These are phyloP conservation scores for Caloenas nicobarica DNA, from an alignment of 2,113 vertebrate genomes.

Conservation along the genomic window DNA sequence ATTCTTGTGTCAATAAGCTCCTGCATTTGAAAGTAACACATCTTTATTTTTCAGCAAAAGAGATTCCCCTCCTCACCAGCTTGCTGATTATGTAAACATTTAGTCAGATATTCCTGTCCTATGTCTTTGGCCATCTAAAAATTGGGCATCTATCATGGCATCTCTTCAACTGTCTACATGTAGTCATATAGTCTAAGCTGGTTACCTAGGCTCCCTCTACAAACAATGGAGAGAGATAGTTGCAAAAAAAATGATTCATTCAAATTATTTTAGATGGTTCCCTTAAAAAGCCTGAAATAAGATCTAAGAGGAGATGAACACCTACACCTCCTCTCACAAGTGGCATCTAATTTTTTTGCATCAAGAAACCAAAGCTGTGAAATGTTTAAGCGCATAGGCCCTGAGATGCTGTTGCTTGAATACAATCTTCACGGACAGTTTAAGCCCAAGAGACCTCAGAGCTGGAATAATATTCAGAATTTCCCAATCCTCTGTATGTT, in stretches of 20 bases:
- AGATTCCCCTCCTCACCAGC: neutral
- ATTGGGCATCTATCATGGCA: neutral
- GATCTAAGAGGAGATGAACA: conserved; percentile 28
- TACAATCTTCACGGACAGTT: neutral
- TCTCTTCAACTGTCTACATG: neutral
- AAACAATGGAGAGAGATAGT: neutral
- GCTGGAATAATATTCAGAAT: neutral
- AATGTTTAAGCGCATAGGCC: neutral
- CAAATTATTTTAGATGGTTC: conserved; percentile 39
- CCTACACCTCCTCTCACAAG: conserved; percentile 1
- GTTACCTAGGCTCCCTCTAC: conserved; percentile 27
- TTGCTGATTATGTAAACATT: neutral
- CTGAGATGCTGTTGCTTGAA: neutral
- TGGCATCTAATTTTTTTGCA: neutral
- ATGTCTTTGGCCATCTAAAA: neutral
- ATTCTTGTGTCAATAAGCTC: neutral
- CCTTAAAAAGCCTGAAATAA: conserved; percentile 39
- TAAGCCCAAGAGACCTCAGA: neutral
- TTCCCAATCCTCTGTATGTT: neutral
- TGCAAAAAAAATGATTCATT: conserved; percentile 34
- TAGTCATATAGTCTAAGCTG: neutral
- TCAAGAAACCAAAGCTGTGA: conserved; percentile 2
- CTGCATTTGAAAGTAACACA: neutral
- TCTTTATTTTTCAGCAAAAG: neutral
- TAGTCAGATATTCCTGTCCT: neutral